Evolutionary conservation across 2,888 invertebrate genomes (phyloP).

Genomic region (Oscheius onirici): DNA sequence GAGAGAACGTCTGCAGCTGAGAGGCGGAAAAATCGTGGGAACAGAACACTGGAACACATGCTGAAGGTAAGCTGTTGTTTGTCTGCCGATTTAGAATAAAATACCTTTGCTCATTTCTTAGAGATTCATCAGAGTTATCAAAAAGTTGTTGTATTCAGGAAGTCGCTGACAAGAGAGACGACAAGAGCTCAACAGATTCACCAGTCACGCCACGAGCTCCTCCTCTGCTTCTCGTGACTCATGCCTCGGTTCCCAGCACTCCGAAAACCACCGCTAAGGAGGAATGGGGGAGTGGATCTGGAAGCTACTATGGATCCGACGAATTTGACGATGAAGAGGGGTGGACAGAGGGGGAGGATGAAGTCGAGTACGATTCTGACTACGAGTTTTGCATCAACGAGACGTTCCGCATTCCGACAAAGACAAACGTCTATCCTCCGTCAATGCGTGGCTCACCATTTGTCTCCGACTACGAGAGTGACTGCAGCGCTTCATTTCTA

Average conservation of each 20-base stretch:
- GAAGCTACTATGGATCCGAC: conserved; percentile 14
- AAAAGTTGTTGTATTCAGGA: neutral
- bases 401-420: conserved; percentile 41
- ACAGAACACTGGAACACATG: conserved; percentile 21
- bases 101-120: no score
- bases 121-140: no score
- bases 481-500: conserved; percentile 54
- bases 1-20: conserved; percentile 2
- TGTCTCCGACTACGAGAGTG: conserved; percentile 57
- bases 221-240: conserved; percentile 28
- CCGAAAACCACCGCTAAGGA: conserved; percentile 1
- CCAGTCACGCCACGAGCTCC: neutral
- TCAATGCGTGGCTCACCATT: conserved; percentile 42
- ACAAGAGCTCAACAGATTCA: conserved; percentile 4
- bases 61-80: neutral
- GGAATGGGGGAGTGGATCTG: conserved; percentile 15
- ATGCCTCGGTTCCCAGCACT: conserved; percentile 20
- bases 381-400: conserved; percentile 52
- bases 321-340: conserved; percentile 35
- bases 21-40: conserved; percentile 2
- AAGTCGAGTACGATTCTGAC: conserved; percentile 49
- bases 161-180: conserved; percentile 9
- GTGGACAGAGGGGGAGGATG: conserved; percentile 53
- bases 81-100: no score
- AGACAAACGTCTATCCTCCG: conserved; percentile 41